A percentile compares a stretch with the other conserved stretches of the same genome.
phyloP scores from a whole-genome alignment of 2,113 vertebrate species.

The Malurus melanocephalus region DNA sequence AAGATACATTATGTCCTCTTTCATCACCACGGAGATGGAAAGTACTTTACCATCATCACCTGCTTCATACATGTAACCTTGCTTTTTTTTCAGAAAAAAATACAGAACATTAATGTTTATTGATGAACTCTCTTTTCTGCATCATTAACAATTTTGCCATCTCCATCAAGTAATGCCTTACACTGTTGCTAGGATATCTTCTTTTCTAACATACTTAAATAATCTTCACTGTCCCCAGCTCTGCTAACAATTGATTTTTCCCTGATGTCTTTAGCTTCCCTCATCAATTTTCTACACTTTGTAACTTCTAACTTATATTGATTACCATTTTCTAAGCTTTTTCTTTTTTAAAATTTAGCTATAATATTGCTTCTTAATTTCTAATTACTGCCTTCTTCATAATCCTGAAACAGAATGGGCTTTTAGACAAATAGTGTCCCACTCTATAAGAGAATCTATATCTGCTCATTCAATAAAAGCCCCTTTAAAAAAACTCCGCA shows the following conservation, averaged over 20 bases:
- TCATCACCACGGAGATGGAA: background rate
- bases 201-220: conserved; percentile 40
- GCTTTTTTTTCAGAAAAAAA: background rate
- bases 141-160: conserved; percentile 31
- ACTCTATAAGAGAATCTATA: background rate
- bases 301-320: conserved; percentile 29
- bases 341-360: background rate
- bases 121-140: conserved; percentile 33
- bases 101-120: conserved; percentile 27
- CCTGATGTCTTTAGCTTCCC: conserved; percentile 25
- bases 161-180: conserved; percentile 2
- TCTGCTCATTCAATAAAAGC: background rate
- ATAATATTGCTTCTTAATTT: conserved; percentile 10
- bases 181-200: conserved; percentile 27
- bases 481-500: background rate
- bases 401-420: background rate
- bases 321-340: background rate
- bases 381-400: conserved; percentile 14
- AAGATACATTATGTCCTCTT: background rate
- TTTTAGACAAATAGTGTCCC: background rate
- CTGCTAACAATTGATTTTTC: conserved; percentile 40
- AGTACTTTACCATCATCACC: background rate
- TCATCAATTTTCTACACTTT: conserved; percentile 43
- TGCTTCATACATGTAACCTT: background rate
- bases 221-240: conserved; percentile 39